Evolutionary conservation across 2,888 invertebrate genomes (phyloP).

Genomic region (Eremobia ochroleuca): DNA sequence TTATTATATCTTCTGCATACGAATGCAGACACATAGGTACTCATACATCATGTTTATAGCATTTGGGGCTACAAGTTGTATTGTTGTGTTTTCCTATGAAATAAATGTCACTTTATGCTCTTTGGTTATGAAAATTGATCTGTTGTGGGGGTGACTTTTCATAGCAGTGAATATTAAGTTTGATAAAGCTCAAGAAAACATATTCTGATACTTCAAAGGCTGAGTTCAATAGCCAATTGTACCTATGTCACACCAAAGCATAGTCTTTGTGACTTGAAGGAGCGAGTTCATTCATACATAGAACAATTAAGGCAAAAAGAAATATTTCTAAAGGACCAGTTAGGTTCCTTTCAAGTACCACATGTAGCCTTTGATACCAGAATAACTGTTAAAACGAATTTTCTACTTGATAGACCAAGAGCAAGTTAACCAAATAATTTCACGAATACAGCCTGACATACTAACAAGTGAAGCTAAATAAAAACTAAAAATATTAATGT

Average conservation of each 20-base stretch:
- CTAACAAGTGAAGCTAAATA: not conserved
- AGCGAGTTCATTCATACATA: not conserved
- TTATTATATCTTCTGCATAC: conserved; percentile 28
- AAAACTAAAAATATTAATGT: not conserved
- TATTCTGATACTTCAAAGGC: not conserved
- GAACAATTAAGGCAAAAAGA: not conserved
- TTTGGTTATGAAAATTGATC: not conserved
- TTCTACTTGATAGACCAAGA: not conserved
- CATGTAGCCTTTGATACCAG: not conserved
- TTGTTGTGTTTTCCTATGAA: not conserved
- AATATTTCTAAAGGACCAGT: not conserved
- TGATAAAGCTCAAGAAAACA: not conserved
- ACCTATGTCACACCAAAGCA: not conserved
- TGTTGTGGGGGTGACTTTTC: not conserved
- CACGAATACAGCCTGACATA: not conserved
- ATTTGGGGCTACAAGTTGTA: conserved; percentile 14
- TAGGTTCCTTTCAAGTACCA: not conserved
- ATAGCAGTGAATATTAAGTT: not conserved
- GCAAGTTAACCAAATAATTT: not conserved
- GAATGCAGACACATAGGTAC: not conserved
- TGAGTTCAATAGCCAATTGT: not conserved
- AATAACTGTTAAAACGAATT: not conserved
- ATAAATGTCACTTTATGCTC: conserved; percentile 6
- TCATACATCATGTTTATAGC: conserved; percentile 25
- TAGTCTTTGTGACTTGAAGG: not conserved